Base-by-base conservation (phyloP, 2,113 vertebrate species). In the Phodopus roborovskii region DNA sequence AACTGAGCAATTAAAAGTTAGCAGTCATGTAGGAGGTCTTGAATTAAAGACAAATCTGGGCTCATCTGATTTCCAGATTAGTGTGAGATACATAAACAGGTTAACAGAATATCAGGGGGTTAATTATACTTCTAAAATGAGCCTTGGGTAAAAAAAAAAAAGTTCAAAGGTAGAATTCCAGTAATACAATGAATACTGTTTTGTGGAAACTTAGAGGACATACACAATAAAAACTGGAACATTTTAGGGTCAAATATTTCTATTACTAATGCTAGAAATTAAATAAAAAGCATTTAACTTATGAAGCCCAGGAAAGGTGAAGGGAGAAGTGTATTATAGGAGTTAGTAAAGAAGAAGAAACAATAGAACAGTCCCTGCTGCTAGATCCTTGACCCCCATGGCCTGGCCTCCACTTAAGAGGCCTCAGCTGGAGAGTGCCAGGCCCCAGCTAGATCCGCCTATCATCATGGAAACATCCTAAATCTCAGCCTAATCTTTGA, bases 291-390 rank as follows among this genome's bases (percentile, higher is more conserved):
- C 33, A 77, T 50, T 58, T 87, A 89, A 73, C 6, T 77, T 62
- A 58, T 15, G 50, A 93, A 90, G 12, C 45, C 33, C 48, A 88
- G 13, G 45, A 7, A 19, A 16, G 48, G 45, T 33, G 15, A 77
- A 53, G 48, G 6, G 50, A n/a, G 8, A 7, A 84, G 26, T 15
- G 78, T 88, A 93, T 62, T 22, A 50, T 2, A 68, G 24, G 4
- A 71, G 84, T 95, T 94, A 83, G 45, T 73, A 13, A 93, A 84
- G 7, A 58, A 16, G 24, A 58, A 48, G 13, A 92, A 90, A 70
- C 22, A 92, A 90, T 16, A 81, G 33, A 87, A 84, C 19, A 83
- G n/a, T n/a, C n/a, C n/a, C n/a, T n/a, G n/a, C n/a, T n/a, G n/a
- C n/a, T n/a, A n/a, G n/a, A n/a, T n/a, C n/a, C n/a, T n/a, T n/a